Evolutionary conservation across 2,797 vertebrate genomes (phyloP).

Genomic region (Xenentodon cancila): DNA sequence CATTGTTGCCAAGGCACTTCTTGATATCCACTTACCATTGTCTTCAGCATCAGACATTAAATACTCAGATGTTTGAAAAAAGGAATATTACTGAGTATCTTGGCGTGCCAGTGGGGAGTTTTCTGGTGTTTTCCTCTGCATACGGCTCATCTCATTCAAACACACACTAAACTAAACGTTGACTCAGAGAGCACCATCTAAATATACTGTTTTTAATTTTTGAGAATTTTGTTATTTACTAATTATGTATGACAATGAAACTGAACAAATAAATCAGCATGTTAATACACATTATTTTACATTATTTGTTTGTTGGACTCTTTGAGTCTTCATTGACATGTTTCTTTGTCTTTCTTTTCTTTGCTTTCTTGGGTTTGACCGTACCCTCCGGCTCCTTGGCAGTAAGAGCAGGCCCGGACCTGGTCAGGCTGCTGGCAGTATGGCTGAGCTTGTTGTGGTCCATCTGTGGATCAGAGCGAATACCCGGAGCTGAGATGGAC

Average conservation of each 20-base stretch:
- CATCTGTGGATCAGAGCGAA: conserved; percentile 66
- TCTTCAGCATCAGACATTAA: conserved; percentile 41
- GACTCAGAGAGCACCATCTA: not conserved
- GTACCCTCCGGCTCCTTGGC: conserved; percentile 51
- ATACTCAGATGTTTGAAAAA: not conserved
- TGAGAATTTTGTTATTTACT: conserved; percentile 37
- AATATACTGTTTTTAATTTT: not conserved
- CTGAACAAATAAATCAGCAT: not conserved
- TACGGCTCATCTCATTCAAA: not conserved
- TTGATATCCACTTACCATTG: conserved; percentile 12
- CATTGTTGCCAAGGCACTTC: conserved; percentile 7
- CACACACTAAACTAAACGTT: not conserved
- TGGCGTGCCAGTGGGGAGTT: not conserved
- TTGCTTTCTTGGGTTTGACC: conserved; percentile 68
- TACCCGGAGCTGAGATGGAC: conserved; percentile 68
- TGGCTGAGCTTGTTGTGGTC: conserved; percentile 66
- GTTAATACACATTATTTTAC: not conserved
- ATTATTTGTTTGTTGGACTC: conserved; percentile 37
- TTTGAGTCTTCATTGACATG: conserved; percentile 42
- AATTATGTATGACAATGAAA: conserved; percentile 2
- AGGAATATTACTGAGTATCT: conserved; percentile 14
- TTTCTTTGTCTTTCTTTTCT: conserved; percentile 77
- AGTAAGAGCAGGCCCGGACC: conserved; percentile 79
- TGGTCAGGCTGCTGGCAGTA: conserved; percentile 72
- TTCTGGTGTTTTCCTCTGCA: not conserved